Evolutionary conservation across 2,113 vertebrate genomes (phyloP).

Genomic region (Trematomus loennbergii): DNA sequence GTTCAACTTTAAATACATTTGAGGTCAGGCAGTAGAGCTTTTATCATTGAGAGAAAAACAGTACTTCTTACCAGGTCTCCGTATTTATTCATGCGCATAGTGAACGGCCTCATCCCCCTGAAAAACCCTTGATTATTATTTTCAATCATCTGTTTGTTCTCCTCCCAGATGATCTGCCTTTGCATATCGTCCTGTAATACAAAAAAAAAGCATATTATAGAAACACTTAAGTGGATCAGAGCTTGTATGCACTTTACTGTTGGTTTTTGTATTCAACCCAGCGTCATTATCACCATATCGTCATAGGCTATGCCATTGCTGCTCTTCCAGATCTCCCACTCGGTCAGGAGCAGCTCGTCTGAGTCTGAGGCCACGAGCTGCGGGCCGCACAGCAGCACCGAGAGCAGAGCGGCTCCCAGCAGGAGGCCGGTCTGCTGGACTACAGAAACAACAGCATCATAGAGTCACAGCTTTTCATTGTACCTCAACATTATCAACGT

Average conservation of each 20-base stretch:
- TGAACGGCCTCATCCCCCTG: slow-evolving; percentile 74
- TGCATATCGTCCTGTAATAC: slow-evolving; percentile 68
- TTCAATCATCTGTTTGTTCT: slow-evolving; percentile 76
- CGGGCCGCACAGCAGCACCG: too few species aligned
- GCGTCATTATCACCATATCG: slow-evolving; percentile 55
- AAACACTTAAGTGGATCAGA: background rate
- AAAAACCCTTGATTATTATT: slow-evolving; percentile 76
- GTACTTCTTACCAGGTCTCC: slow-evolving; percentile 77
- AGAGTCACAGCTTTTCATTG: background rate
- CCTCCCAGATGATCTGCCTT: slow-evolving; percentile 79
- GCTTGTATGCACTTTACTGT: background rate
- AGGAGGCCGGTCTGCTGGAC: slow-evolving; percentile 30
- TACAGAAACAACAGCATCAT: slow-evolving; percentile 19
- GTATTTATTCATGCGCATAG: slow-evolving; percentile 85
- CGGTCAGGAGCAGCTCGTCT: slow-evolving; percentile 67
- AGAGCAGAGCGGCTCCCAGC: too few species aligned
- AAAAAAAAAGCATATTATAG: slow-evolving; percentile 14
- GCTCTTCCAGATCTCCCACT: slow-evolving; percentile 82
- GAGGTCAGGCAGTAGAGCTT: background rate
- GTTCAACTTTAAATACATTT: too few species aligned
- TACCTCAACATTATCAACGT: background rate
- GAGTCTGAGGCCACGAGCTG: slow-evolving; percentile 67
- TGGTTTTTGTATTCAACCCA: background rate
- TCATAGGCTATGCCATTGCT: slow-evolving; percentile 73
- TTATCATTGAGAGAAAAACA: background rate